Base-by-base conservation (phyloP, 2,888 invertebrate genomes). In the Rhogogaster chlorosoma region DNA sequence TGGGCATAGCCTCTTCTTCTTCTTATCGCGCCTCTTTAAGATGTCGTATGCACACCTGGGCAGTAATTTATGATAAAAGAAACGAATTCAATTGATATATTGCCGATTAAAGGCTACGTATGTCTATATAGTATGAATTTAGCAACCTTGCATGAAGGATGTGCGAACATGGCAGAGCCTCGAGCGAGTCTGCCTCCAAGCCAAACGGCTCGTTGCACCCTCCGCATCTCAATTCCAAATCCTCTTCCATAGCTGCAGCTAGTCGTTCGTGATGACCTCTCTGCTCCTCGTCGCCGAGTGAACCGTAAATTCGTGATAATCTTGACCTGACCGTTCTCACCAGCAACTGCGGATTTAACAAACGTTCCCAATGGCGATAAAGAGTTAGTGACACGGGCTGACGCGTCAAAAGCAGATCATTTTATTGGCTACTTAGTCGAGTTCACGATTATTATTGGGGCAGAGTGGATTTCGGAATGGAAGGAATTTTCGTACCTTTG, bases 81-180 rank as follows among this genome's bases (percentile, higher is more conserved):
- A 64, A 53, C n/a, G 1, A 53, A n/a, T 49, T 53, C 5, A 6
- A 53, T 18, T n/a, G 18, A 53, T n/a, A 53, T n/a, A 53, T 53
- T 53, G n/a, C 7, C n/a, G 7, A 53, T 53, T n/a, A 6, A 53
- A 53, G 18, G 26, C 26, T 61, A 12, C 0, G 3, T 61, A 10
- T 26, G 2, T 3, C 12, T 26, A 70, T 15, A n/a, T 22, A 42
- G 73, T 9, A 71, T 22, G 32, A 49, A 70, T 82, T 73, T 78
- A 64, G 85, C 87, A 93, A 97, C 97, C 97, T 96, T 70, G 97
- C 96, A 91, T 98, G 98, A 77, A 98, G 95, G 88, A 98, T 97
- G 92, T 98, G 98, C 3, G 97, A 96, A 94, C 98, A 98, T 2
- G 98, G 97, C 88, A 98, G 94, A 22, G 97, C 97, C 89, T 98